Base-by-base conservation (phyloP, 2,113 vertebrate species). In the Diadophis punctatus region DNA sequence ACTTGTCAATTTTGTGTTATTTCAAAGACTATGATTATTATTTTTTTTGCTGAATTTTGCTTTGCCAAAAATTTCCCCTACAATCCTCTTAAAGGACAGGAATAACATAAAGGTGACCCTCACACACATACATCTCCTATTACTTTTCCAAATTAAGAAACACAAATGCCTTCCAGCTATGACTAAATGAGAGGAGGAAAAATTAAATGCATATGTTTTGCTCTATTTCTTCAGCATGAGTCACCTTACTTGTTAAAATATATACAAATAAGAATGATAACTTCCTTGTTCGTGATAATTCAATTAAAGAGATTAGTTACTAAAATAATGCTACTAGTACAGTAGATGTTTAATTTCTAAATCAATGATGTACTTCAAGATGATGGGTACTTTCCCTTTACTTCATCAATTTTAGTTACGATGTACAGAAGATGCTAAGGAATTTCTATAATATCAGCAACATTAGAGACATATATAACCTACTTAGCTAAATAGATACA, bases 141-240 rank as follows among this genome's bases (percentile, higher is more conserved):
- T 74, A 88, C 74, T n/a, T 94, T 90, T 96, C 95, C 93, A 94
- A 96, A 95, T 92, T 92, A 92, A 56, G 90, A 94, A 93, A 74
- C 1, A 18, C 90, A 95, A 94, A 90, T 94, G 22, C 1, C 43
- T 95, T 80, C 90, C 39, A 95, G 80, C 23, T 91, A 87, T 30
- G 0, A 23, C 2, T 34, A 90, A 95, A 93, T 87, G 52, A 58
- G 39, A 68, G 68, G 34, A 4, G 34, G 34, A 34, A 80, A 94
- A 94, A 51, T 87, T 93, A 90, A 94, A 93, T 88, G 89, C 23
- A 92, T 80, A 39, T 63, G 27, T 91, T 46, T 93, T 63, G 0
- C 34, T 94, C 74, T 86, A 0, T 93, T 93, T 96, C 88, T 84
- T 94, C 10, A 87, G 89, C 11, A 94, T 95, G 95, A 95, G 88